Conservation (phyloP, 2,797 vertebrate genomes). For the Decapterus maruadsi region DNA sequence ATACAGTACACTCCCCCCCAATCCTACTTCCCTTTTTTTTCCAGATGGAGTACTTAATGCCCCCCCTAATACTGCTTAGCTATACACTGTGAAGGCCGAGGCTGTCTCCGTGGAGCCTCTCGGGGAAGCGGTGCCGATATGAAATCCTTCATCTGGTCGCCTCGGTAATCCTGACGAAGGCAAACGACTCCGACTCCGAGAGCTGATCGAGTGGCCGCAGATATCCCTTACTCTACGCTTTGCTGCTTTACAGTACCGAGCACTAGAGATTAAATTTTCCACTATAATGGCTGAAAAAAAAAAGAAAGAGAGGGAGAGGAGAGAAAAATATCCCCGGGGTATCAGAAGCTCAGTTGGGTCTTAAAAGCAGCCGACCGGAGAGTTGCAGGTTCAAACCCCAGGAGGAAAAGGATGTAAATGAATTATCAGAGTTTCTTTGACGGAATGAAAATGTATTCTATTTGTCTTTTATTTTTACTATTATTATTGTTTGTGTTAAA, state of each 20-base stretch:
- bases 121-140: not conserved
- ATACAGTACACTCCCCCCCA: not conserved
- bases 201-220: not conserved
- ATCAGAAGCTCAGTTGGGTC: not conserved
- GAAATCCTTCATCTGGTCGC: slow-evolving; percentile 27
- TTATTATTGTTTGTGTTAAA: too few relatives aligned
- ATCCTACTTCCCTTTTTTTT: not conserved
- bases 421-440: not conserved
- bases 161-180: not conserved
- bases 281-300: not conserved
- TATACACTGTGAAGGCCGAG: slow-evolving; percentile 4
- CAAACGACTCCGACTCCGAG: not conserved
- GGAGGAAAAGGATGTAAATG: not conserved
- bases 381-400: slow-evolving; percentile 23
- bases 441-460: not conserved
- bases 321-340: not conserved
- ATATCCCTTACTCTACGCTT: slow-evolving; percentile 3
- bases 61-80: slow-evolving; percentile 25
- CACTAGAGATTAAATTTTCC: not conserved
- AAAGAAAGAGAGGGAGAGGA: too few relatives aligned
- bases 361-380: not conserved
- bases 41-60: not conserved
- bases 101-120: not conserved
- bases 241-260: not conserved
- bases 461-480: not conserved